Conservation (phyloP, 2,888 invertebrate genomes). For the Bembecia ichneumoniformis region DNA sequence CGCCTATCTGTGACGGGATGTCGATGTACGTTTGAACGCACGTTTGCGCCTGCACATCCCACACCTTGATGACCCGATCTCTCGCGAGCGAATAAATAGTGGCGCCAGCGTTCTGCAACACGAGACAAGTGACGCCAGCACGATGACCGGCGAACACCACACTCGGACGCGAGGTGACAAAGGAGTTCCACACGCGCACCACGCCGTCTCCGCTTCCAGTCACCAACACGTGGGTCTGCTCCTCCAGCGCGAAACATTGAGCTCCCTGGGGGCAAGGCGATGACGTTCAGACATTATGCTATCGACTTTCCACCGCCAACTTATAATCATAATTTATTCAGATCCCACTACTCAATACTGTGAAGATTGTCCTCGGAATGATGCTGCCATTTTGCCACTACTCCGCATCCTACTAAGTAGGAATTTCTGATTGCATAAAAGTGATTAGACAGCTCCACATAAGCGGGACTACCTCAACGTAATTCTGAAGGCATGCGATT, state of each 20-base stretch:
- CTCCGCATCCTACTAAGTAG: no score
- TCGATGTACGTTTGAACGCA: constrained; percentile 81
- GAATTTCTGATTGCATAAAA: no score
- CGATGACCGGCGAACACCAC: constrained; percentile 78
- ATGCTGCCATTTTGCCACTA: no score
- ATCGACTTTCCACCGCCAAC: no score
- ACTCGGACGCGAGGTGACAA: constrained; percentile 77
- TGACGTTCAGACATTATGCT: no score
- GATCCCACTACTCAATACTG: no score
- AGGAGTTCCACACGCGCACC: constrained; percentile 85
- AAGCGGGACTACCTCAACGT: no score
- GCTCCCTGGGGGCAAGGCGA: constrained; percentile 55
- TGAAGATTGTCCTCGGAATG: no score
- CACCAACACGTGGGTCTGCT: constrained; percentile 71
- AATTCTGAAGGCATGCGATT: no score
- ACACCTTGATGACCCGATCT: constrained; percentile 81
- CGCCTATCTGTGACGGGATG: constrained; percentile 74
- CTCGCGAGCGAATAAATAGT: constrained; percentile 81
- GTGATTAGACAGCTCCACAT: no score
- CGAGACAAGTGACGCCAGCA: constrained; percentile 76
- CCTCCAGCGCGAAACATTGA: constrained; percentile 75
- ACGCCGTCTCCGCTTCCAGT: constrained; percentile 84
- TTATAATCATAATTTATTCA: no score
- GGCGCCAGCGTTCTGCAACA: constrained; percentile 77
- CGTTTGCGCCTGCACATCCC: constrained; percentile 78